These are phyloP conservation scores for Drosophila maculinotata DNA, from an alignment of 2,888 invertebrate species.

Conservation along the genomic window DNA sequence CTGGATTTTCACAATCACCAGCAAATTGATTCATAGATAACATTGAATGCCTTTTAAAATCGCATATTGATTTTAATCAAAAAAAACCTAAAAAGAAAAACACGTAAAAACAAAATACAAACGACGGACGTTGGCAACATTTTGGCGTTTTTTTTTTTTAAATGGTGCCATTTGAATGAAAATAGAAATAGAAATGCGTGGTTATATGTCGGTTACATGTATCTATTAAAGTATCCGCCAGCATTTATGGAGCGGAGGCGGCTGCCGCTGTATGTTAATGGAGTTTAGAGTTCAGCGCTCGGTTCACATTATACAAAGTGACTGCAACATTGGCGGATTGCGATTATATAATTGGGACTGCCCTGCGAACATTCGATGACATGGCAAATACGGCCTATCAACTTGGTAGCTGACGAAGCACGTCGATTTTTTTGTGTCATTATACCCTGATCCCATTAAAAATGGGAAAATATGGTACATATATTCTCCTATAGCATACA, in stretches of 20 bases:
- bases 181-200: conserved; percentile 40
- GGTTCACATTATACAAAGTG: conserved; percentile 33
- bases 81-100: conserved; percentile 6
- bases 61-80: conserved; percentile 61
- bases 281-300: conserved; percentile 46
- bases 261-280: conserved; percentile 51
- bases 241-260: conserved; percentile 62
- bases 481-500: too few relatives aligned
- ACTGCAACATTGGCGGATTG: conserved; percentile 13
- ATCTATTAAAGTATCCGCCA: conserved; percentile 55
- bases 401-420: not conserved
- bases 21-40: conserved; percentile 53
- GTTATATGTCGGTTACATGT: conserved; percentile 2
- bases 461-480: too few relatives aligned
- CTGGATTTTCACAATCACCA: conserved; percentile 60
- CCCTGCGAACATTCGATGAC: conserved; percentile 16
- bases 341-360: conserved; percentile 23
- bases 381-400: conserved; percentile 5
- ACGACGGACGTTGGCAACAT: conserved; percentile 57
- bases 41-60: conserved; percentile 67
- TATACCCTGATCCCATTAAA: too few relatives aligned
- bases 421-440: too few relatives aligned
- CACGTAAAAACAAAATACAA: conserved; percentile 16
- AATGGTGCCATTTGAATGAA: conserved; percentile 54
- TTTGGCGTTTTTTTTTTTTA: conserved; percentile 46